Conservation (phyloP, 1,140 invertebrate species). For the Bicyclus anynana region DNA sequence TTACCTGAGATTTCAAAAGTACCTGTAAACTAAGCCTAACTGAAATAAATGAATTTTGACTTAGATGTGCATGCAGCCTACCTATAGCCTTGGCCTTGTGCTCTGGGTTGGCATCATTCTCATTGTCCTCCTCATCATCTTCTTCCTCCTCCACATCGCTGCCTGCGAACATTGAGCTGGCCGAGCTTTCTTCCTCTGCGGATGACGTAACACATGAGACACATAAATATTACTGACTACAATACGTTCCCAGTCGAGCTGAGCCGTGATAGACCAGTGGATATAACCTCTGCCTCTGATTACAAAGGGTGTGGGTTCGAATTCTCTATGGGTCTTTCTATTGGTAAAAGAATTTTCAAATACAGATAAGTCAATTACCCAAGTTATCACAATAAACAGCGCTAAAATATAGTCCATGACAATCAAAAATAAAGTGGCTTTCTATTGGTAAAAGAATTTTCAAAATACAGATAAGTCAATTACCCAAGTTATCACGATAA, state of each 20-base stretch:
- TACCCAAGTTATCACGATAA: constrained; percentile 85
- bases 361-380: constrained; percentile 69
- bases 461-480: too few species aligned
- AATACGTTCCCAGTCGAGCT: too few species aligned
- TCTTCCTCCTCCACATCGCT: constrained; percentile 82
- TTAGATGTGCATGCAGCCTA: constrained; percentile 14
- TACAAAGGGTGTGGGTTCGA: too few species aligned
- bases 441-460: too few species aligned
- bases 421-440: too few species aligned
- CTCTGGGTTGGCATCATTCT: constrained; percentile 75
- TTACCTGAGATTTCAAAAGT: too few species aligned
- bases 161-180: constrained; percentile 80
- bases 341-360: too few species aligned
- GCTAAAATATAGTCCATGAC: too few species aligned
- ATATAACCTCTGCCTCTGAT: too few species aligned
- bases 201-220: constrained; percentile 16
- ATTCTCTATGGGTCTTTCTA: too few species aligned
- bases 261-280: too few species aligned
- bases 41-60: not conserved
- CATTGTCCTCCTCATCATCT: constrained; percentile 78
- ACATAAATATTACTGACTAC: not conserved
- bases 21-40: too few species aligned
- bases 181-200: constrained; percentile 81
- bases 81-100: constrained; percentile 54
- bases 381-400: constrained; percentile 86